Conservation (phyloP, 2,113 vertebrate species). For the Clarias batrachus region DNA sequence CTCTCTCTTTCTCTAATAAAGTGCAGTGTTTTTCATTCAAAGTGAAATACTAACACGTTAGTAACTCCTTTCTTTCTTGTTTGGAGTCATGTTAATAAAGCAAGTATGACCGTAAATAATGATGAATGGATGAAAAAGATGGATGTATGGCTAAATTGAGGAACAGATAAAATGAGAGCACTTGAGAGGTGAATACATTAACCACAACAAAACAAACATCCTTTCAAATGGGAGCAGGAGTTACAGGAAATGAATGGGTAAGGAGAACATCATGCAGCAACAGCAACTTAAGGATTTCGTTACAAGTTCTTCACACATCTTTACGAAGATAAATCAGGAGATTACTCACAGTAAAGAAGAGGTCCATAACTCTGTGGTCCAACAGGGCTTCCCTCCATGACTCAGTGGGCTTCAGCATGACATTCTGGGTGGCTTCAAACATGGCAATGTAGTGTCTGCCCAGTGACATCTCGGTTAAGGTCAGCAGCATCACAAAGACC, state of each 20-base stretch:
- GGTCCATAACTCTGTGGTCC: conserved; percentile 97
- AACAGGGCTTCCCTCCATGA: conserved; percentile 96
- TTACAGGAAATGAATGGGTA: background rate
- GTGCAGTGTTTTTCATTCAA: background rate
- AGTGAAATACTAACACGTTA: background rate
- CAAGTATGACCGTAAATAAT: background rate
- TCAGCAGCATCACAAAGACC: conserved; percentile 66
- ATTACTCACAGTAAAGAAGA: conserved; percentile 97
- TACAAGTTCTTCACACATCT: background rate
- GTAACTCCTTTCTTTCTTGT: background rate
- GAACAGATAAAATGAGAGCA: background rate
- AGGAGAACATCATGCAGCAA: background rate
- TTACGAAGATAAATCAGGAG: background rate
- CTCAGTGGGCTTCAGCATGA: conserved; percentile 96
- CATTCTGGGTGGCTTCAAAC: conserved; percentile 99
- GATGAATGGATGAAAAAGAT: background rate
- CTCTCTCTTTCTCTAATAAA: too few relatives aligned
- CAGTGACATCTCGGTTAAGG: conserved; percentile 95
- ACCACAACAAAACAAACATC: background rate
- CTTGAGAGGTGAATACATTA: background rate
- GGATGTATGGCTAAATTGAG: background rate
- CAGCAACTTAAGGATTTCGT: background rate
- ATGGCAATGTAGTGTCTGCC: conserved; percentile 99
- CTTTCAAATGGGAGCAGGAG: background rate
- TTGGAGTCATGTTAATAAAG: background rate